Conservation (phyloP, 2,797 vertebrate species). For the Oophaga sylvatica region DNA sequence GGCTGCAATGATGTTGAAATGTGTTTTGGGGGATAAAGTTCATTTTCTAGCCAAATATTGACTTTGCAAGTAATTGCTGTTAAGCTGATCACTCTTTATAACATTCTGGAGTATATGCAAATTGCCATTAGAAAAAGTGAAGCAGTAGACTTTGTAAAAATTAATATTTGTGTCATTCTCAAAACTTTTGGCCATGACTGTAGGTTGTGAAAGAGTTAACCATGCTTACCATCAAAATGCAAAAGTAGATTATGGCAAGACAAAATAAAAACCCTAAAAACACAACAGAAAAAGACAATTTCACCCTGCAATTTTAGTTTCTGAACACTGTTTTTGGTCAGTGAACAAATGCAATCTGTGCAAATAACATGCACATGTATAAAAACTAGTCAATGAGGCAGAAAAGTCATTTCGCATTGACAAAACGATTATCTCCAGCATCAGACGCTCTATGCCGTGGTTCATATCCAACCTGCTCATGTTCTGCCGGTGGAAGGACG, state of each 20-base stretch:
- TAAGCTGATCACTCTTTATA: too few species aligned
- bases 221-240: constrained; percentile 68
- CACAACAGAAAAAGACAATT: constrained; percentile 57
- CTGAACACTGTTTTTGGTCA: constrained; percentile 70
- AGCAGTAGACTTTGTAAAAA: too few species aligned
- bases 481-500: constrained; percentile 38
- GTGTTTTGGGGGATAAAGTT: too few species aligned
- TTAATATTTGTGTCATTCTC: too few species aligned
- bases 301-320: constrained; percentile 67
- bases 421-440: constrained; percentile 68
- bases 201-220: constrained; percentile 29
- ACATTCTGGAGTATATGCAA: too few species aligned
- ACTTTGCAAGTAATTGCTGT: too few species aligned
- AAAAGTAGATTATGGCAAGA: constrained; percentile 64
- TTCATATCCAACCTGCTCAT: constrained; percentile 49
- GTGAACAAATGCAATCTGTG: constrained; percentile 71
- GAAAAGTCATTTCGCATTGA: constrained; percentile 69
- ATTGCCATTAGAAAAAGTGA: too few species aligned
- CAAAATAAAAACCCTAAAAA: constrained; percentile 52
- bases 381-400: constrained; percentile 68
- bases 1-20: too few species aligned
- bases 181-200: too few species aligned
- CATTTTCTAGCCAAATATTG: too few species aligned
- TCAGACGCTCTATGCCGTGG: constrained; percentile 52
- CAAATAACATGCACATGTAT: constrained; percentile 63